A percentile compares a stretch with the other conserved stretches of the same genome.
These are phyloP conservation scores for Tapirus indicus DNA, from an alignment of 2,797 vertebrate species.

Conservation along the genomic window DNA sequence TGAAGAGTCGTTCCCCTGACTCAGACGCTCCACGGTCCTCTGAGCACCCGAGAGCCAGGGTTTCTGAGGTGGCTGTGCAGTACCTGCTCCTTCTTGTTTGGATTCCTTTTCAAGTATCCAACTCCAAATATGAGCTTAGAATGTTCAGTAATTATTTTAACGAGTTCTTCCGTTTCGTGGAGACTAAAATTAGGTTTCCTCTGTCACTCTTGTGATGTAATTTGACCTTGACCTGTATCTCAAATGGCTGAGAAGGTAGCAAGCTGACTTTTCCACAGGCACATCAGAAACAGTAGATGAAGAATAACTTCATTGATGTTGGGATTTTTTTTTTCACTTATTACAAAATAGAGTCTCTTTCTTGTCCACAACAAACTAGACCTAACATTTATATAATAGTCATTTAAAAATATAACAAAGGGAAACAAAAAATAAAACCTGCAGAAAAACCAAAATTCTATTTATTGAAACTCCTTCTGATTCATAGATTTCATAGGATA, in stretches of 20 bases:
- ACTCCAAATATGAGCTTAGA: conserved; percentile 61
- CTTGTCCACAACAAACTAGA: background rate
- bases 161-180: conserved; percentile 80
- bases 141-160: conserved; percentile 73
- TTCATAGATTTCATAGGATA: background rate
- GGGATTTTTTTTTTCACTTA: background rate
- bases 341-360: conserved; percentile 8
- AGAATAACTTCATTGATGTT: background rate
- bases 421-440: background rate
- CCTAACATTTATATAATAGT: background rate
- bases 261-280: conserved; percentile 28
- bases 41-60: background rate
- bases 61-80: background rate
- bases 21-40: background rate
- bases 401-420: background rate
- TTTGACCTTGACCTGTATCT: conserved; percentile 80
- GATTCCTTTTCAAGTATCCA: conserved; percentile 60
- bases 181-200: conserved; percentile 83
- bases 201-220: conserved; percentile 66
- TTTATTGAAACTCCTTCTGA: background rate
- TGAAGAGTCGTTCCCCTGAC: background rate
- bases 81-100: conserved; percentile 22
- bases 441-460: background rate
- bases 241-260: conserved; percentile 67
- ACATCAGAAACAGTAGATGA: background rate